Conservation (phyloP, 2,797 vertebrate genomes). For the Botia almorhae region DNA sequence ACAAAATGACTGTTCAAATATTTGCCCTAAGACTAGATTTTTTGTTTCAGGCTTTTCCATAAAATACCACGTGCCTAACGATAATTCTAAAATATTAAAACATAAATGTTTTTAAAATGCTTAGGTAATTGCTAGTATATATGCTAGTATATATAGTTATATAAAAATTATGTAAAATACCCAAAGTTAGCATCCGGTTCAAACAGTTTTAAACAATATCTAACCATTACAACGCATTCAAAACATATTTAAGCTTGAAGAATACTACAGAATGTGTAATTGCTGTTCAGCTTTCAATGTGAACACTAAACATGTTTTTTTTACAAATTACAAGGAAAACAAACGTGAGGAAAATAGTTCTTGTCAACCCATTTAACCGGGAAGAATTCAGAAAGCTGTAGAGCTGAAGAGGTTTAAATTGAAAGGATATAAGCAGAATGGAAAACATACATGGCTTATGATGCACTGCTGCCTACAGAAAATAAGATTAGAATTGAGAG, state of each 20-base stretch:
- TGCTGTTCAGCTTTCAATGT: neutral
- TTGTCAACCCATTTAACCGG: neutral
- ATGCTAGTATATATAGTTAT: no score
- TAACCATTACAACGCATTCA: no score
- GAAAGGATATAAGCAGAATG: neutral
- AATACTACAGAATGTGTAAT: neutral
- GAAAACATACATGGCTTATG: neutral
- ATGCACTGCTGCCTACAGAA: neutral
- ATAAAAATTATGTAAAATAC: no score
- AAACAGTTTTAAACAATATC: no score
- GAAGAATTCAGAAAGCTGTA: neutral
- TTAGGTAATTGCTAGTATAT: no score
- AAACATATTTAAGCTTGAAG: neutral
- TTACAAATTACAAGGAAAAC: neutral
- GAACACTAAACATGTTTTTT: neutral
- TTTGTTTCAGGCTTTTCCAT: neutral
- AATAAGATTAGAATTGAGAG: neutral
- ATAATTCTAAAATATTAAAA: neutral
- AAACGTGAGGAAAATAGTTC: neutral
- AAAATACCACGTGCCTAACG: neutral
- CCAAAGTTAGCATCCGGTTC: no score
- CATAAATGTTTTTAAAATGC: neutral
- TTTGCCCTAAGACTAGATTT: neutral
- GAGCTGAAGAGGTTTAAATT: neutral
- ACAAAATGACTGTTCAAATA: neutral